phyloP scores from a whole-genome alignment of 2,113 vertebrate genomes.

The Aptenodytes forsteri region DNA sequence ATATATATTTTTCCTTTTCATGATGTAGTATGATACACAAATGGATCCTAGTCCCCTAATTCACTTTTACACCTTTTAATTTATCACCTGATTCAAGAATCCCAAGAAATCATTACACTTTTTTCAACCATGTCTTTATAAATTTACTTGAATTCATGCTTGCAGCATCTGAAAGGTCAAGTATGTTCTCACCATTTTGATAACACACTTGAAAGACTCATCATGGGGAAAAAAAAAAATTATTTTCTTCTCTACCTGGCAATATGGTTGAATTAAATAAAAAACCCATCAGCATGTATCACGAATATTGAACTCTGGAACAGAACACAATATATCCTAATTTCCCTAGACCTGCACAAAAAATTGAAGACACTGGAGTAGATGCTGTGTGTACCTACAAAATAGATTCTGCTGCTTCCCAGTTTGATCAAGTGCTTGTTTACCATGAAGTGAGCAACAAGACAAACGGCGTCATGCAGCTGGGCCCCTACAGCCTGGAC shows the following conservation, averaged over 20 bases:
- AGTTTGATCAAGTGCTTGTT: neutral
- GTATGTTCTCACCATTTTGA: neutral
- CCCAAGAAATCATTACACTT: neutral
- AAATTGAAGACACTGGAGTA: neutral
- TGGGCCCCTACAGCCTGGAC: conserved; percentile 7
- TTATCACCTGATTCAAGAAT: neutral
- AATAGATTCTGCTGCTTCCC: neutral
- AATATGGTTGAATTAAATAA: neutral
- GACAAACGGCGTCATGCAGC: neutral
- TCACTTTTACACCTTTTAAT: neutral
- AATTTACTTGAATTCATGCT: neutral
- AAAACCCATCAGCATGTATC: neutral
- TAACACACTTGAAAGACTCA: neutral
- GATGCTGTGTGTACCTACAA: conserved; percentile 55
- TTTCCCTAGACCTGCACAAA: conserved; percentile 29
- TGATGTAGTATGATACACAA: neutral
- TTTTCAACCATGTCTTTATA: neutral
- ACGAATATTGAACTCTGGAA: neutral
- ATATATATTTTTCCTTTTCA: neutral
- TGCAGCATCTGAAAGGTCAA: neutral
- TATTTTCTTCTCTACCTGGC: neutral
- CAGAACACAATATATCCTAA: neutral
- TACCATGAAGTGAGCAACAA: conserved; percentile 8
- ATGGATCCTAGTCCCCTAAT: neutral
- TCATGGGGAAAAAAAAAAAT: neutral